A percentile compares a stretch with the other conserved stretches of the same genome.
These are phyloP conservation scores for Octonoba sinensis DNA, from an alignment of 2,888 invertebrate species.

Conservation along the genomic window DNA sequence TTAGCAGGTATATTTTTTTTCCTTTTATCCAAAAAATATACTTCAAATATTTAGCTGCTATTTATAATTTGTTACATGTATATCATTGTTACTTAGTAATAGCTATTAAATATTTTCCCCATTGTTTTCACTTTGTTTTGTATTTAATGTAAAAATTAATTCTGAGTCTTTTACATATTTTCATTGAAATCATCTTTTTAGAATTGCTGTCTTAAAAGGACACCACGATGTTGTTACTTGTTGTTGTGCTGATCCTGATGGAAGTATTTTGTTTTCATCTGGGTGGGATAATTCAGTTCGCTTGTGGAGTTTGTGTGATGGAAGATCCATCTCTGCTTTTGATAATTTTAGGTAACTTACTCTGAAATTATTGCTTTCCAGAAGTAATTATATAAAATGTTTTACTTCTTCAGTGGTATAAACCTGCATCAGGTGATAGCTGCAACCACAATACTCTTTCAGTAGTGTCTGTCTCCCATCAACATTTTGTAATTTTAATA, in stretches of 20 bases:
- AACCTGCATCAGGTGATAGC: too few relatives aligned
- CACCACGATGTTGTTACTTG: conserved; percentile 55
- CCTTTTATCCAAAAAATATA: neutral
- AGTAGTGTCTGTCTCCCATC: too few relatives aligned
- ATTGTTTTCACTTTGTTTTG: too few relatives aligned
- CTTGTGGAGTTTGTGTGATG: conserved; percentile 51
- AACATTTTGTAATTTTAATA: too few relatives aligned
- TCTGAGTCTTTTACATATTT: neutral
- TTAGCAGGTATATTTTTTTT: conserved; percentile 25
- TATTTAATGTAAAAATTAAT: neutral
- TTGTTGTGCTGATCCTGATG: conserved; percentile 42
- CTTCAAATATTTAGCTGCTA: neutral
- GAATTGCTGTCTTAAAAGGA: conserved; percentile 51
- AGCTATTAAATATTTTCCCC: too few relatives aligned
- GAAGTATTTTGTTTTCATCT: conserved; percentile 37
- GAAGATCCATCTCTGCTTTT: conserved; percentile 41
- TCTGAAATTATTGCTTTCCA: neutral
- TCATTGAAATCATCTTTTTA: conserved; percentile 5
- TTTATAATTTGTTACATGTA: too few relatives aligned
- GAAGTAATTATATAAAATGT: too few relatives aligned
- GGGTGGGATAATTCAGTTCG: conserved; percentile 57
- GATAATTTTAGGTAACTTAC: conserved; percentile 33
- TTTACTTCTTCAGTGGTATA: too few relatives aligned
- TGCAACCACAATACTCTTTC: too few relatives aligned
- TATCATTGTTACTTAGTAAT: too few relatives aligned